Percentiles rank a stretch among this genome's conserved stretches.
Conservation (phyloP, 2,797 vertebrate species). For the Chaenodraco wilsoni region DNA sequence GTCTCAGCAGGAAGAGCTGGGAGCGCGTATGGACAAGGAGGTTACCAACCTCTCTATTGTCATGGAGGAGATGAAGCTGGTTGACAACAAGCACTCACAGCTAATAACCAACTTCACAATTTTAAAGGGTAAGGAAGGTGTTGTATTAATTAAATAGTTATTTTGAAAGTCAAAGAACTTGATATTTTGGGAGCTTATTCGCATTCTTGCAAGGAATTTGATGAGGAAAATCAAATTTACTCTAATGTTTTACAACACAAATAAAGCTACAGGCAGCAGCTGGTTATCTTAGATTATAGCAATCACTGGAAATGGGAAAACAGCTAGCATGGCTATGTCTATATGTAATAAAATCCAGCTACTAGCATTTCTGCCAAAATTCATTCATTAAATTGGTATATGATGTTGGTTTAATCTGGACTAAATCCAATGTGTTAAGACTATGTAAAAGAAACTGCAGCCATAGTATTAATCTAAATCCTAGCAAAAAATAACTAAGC, state of each 20-base stretch:
- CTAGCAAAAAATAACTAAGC: neutral
- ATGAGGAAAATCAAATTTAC: neutral
- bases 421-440: too few species aligned
- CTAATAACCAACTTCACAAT: conserved; percentile 98
- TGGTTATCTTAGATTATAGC: conserved; percentile 4
- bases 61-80: conserved; percentile 98
- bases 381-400: too few species aligned
- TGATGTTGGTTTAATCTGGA: too few species aligned
- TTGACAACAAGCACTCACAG: conserved; percentile 95
- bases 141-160: neutral
- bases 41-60: conserved; percentile 92
- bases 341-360: too few species aligned
- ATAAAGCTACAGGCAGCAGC: neutral
- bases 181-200: neutral
- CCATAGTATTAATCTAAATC: neutral
- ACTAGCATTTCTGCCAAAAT: too few species aligned
- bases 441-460: neutral
- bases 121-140: conserved; percentile 87
- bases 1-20: conserved; percentile 91
- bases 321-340: neutral
- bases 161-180: conserved; percentile 1
- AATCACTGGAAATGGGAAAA: neutral
- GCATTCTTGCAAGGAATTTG: neutral
- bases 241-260: neutral
- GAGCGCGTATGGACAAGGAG: conserved; percentile 91